Conservation (phyloP, 2,888 invertebrate species). For the Agonopterix alstromeriana region DNA sequence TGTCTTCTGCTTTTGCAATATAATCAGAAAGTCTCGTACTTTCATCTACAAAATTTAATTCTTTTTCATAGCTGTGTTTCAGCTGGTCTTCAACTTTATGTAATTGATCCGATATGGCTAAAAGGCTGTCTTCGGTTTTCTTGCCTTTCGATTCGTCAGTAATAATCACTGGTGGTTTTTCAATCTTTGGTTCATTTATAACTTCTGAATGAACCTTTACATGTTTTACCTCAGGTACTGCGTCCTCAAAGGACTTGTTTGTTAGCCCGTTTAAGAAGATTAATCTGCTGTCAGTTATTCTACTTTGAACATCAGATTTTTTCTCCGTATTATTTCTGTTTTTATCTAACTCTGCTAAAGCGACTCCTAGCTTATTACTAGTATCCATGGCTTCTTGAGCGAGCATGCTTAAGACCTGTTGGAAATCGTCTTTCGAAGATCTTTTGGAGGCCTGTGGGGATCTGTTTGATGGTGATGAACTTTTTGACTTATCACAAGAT, state of each 20-base stretch:
- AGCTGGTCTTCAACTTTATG: conserved; percentile 68
- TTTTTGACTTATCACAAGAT: conserved; percentile 72
- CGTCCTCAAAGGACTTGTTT: conserved; percentile 37
- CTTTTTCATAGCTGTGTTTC: conserved; percentile 66
- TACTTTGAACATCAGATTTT: conserved; percentile 60
- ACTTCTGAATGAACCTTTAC: conserved; percentile 39
- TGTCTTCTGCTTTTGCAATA: conserved; percentile 36
- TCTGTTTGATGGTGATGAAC: conserved; percentile 75
- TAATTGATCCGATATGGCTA: conserved; percentile 67
- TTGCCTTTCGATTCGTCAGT: conserved; percentile 44
- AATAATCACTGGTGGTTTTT: conserved; percentile 12
- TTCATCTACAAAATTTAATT: conserved; percentile 56
- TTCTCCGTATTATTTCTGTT: conserved; percentile 60
- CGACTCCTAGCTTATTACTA: conserved; percentile 81
- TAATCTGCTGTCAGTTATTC: conserved; percentile 68
- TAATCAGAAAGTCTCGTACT: conserved; percentile 42
- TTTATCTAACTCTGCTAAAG: conserved; percentile 77
- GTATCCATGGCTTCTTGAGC: conserved; percentile 86
- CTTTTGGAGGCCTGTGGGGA: conserved; percentile 70
- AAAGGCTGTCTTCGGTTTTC: conserved; percentile 69
- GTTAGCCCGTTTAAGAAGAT: conserved; percentile 68
- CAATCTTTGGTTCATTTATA: conserved; percentile 22
- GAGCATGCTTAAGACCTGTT: conserved; percentile 83
- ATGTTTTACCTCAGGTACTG: conserved; percentile 37
- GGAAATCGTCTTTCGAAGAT: conserved; percentile 74